Evolutionary conservation across 2,113 vertebrate genomes (phyloP).

Genomic region (Montifringilla adamsi): DNA sequence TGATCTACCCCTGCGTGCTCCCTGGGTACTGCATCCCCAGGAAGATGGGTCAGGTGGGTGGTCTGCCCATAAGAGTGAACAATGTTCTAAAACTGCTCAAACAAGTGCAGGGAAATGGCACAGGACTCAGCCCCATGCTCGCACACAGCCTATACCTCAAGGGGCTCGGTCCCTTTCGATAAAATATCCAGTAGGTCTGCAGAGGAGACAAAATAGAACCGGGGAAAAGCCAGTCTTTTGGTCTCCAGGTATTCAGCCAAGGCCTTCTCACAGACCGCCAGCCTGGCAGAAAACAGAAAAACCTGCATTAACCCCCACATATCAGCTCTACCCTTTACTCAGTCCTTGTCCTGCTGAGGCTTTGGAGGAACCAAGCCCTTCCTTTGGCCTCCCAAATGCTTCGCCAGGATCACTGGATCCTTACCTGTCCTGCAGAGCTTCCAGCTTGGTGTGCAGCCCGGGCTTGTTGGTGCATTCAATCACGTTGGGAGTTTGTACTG

Average conservation of each 20-base stretch:
- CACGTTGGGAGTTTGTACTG: slow-evolving; percentile 71
- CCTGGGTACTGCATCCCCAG: neutral
- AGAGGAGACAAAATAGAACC: slow-evolving; percentile 79
- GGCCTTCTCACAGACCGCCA: slow-evolving; percentile 75
- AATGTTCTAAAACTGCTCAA: neutral
- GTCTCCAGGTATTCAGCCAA: slow-evolving; percentile 78
- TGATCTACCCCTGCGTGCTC: rapidly evolving
- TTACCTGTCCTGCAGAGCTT: slow-evolving; percentile 71
- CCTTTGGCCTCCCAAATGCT: neutral
- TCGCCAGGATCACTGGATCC: neutral
- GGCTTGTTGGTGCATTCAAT: slow-evolving; percentile 77
- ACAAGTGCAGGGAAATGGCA: neutral
- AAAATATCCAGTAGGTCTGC: slow-evolving; percentile 79
- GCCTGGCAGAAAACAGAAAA: neutral
- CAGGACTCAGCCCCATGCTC: neutral
- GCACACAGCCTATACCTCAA: slow-evolving; percentile 52
- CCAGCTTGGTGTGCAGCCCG: slow-evolving; percentile 63
- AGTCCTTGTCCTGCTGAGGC: neutral
- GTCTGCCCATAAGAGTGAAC: neutral
- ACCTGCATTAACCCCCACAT: neutral
- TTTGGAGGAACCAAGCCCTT: neutral
- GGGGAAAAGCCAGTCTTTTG: slow-evolving; percentile 74
- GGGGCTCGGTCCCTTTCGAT: slow-evolving; percentile 73
- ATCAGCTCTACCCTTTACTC: rapidly evolving
- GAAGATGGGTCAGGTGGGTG: rapidly evolving